These are phyloP conservation scores for Acridotheres tristis DNA, from an alignment of 2,797 vertebrate genomes.

Conservation along the genomic window DNA sequence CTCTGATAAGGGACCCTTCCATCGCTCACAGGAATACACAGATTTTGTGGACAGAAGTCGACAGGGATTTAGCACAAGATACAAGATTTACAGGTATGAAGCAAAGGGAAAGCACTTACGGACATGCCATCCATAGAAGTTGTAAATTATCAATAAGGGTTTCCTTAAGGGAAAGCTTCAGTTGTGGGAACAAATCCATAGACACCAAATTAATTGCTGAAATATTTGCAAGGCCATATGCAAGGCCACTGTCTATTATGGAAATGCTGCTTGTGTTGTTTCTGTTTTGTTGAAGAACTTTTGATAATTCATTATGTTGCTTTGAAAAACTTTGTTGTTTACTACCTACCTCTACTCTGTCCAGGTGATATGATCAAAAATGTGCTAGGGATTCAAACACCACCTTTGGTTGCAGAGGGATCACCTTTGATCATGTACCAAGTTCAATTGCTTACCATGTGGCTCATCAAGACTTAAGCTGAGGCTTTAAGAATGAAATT, in stretches of 20 bases:
- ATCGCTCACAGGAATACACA: slow-evolving; percentile 95
- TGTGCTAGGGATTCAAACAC: not conserved
- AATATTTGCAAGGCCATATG: not conserved
- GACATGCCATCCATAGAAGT: not conserved
- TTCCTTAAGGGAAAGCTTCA: slow-evolving; percentile 44
- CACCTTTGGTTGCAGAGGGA: not conserved
- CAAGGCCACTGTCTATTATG: not conserved
- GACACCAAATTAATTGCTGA: not conserved
- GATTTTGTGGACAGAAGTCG: slow-evolving; percentile 98
- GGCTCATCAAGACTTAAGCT: not conserved
- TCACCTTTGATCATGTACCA: not conserved
- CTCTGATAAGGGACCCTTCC: slow-evolving; percentile 97
- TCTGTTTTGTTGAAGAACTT: slow-evolving; percentile 7
- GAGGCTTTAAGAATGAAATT: not conserved
- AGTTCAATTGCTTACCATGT: not conserved
- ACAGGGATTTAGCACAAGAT: slow-evolving; percentile 96
- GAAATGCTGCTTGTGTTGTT: slow-evolving; percentile 23
- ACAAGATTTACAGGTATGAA: slow-evolving; percentile 97
- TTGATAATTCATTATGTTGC: not conserved
- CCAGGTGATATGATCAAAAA: not conserved
- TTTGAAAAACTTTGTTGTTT: slow-evolving; percentile 2
- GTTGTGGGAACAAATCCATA: slow-evolving; percentile 8
- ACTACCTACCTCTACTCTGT: not conserved
- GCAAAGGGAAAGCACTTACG: slow-evolving; percentile 55
- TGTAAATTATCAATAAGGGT: not conserved